These are phyloP conservation scores for Mesembrinibis cayennensis DNA, from an alignment of 2,113 vertebrate species.

Conservation along the genomic window DNA sequence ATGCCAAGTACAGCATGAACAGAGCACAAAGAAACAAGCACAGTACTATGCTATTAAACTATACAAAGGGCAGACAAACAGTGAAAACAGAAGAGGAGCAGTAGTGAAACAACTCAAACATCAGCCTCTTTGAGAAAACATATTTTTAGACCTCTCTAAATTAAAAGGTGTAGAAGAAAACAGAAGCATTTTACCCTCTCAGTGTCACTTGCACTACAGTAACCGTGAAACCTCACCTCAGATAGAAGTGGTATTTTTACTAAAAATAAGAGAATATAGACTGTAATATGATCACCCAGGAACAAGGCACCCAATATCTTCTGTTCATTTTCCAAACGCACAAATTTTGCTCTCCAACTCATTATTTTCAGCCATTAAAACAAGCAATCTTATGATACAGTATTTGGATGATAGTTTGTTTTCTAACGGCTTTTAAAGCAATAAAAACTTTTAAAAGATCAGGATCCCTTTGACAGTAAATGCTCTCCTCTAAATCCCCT, in stretches of 20 bases:
- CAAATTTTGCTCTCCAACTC: background rate
- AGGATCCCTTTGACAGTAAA: background rate
- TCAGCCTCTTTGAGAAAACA: background rate
- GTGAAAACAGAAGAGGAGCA: background rate
- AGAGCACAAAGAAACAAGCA: background rate
- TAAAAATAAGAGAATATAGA: background rate
- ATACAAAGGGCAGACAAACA: background rate
- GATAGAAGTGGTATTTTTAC: background rate
- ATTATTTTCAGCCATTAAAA: background rate
- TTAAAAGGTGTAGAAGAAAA: background rate
- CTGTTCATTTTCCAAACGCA: background rate
- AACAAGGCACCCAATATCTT: background rate
- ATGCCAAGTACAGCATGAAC: background rate
- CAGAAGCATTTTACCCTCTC: background rate
- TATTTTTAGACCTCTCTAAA: background rate
- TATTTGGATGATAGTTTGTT: background rate
- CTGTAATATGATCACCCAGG: background rate
- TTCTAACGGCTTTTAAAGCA: background rate
- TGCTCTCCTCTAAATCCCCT: background rate
- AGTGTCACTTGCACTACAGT: background rate
- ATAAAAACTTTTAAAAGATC: background rate
- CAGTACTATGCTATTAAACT: background rate
- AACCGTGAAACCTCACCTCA: background rate
- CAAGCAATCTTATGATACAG: background rate
- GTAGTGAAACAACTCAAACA: background rate